Conservation (phyloP, 2,797 vertebrate genomes). For the Pseudomugil gertrudae region DNA sequence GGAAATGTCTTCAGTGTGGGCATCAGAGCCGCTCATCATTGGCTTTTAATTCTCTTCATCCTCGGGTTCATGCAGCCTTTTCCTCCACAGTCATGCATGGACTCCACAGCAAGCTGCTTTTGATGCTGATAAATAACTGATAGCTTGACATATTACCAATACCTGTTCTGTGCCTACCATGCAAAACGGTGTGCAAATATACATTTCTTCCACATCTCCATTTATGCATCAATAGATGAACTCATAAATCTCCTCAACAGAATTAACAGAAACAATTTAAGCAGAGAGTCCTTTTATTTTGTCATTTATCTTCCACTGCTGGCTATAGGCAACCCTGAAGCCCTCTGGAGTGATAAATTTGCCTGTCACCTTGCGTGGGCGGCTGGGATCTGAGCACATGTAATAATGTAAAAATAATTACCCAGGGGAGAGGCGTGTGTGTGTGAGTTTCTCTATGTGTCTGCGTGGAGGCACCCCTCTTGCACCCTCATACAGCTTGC, state of each 20-base stretch:
- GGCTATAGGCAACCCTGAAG: conserved; percentile 69
- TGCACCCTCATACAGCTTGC: conserved; percentile 57
- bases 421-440: conserved; percentile 80
- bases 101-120: conserved; percentile 31
- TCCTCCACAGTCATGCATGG: conserved; percentile 32
- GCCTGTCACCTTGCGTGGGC: conserved; percentile 85
- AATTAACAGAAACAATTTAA: conserved; percentile 90
- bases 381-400: conserved; percentile 86
- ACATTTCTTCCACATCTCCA: conserved; percentile 72
- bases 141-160: conserved; percentile 72
- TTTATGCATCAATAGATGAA: conserved; percentile 80
- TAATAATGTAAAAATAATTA: conserved; percentile 91
- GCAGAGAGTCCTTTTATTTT: conserved; percentile 87
- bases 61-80: conserved; percentile 9
- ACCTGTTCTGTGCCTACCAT: conserved; percentile 65
- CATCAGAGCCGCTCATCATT: conserved; percentile 4
- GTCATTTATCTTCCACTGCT: conserved; percentile 84
- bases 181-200: conserved; percentile 59
- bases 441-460: conserved; percentile 29
- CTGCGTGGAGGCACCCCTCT: conserved; percentile 64
- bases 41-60: conserved; percentile 10
- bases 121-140: conserved; percentile 67
- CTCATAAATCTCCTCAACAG: conserved; percentile 85
- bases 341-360: conserved; percentile 86
- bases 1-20: conserved; percentile 1